Conservation (phyloP, 2,888 invertebrate genomes). For the Campoplex capitator region DNA sequence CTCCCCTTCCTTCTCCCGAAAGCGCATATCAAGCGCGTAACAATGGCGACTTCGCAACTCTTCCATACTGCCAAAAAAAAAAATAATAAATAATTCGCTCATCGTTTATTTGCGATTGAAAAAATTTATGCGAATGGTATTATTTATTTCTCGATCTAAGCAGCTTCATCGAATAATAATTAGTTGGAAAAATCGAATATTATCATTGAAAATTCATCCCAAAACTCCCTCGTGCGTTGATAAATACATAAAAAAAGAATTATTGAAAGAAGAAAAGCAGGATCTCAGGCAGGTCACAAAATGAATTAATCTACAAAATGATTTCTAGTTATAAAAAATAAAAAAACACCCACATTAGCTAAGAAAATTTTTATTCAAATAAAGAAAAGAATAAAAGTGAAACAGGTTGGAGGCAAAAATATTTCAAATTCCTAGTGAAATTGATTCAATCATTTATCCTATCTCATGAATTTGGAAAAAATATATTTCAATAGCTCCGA, state of each 20-base stretch:
- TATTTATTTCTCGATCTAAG: not conserved
- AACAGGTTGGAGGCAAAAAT: not conserved
- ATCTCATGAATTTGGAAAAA: not conserved
- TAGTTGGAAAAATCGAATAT: not conserved
- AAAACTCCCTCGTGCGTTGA: not conserved
- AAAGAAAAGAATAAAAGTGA: not conserved
- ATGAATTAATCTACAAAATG: not conserved
- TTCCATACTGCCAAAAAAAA: slow-evolving; percentile 15
- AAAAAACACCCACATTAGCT: not conserved
- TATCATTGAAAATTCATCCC: not conserved
- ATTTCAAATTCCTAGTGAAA: too few species aligned
- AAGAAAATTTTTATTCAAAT: not conserved
- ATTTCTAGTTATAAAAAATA: not conserved
- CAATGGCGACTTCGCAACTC: slow-evolving; percentile 64
- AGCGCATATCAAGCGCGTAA: slow-evolving; percentile 64
- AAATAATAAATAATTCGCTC: not conserved
- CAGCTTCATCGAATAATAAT: not conserved
- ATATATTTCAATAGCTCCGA: not conserved
- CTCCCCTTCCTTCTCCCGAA: slow-evolving; percentile 42
- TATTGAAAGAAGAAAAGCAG: not conserved
- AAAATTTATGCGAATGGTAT: not conserved
- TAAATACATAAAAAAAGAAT: not conserved
- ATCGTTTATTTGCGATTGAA: not conserved
- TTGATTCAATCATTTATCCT: too few species aligned
- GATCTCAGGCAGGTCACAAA: not conserved